These are phyloP conservation scores for Scarus forsteni DNA, from an alignment of 2,797 vertebrate genomes.

Conservation along the genomic window DNA sequence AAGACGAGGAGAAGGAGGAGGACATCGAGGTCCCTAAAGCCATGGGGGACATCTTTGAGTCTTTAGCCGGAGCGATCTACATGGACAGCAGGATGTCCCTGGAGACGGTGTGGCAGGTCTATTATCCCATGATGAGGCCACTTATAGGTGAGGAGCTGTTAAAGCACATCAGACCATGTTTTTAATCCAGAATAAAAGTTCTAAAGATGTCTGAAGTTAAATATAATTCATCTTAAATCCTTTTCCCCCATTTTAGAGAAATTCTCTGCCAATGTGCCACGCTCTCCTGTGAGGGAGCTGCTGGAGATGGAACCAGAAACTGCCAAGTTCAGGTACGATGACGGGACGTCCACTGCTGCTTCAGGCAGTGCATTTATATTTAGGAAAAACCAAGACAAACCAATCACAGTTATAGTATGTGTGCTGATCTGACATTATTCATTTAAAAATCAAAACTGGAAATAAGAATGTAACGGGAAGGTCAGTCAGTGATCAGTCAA, in stretches of 20 bases:
- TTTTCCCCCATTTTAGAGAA: conserved; percentile 85
- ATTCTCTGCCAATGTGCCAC: conserved; percentile 98
- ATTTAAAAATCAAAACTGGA: no score
- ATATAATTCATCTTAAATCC: neutral
- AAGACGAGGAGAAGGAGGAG: conserved; percentile 99
- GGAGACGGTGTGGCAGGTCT: conserved; percentile 98
- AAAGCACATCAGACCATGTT: neutral
- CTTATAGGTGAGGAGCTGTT: conserved; percentile 91
- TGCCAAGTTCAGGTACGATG: conserved; percentile 95
- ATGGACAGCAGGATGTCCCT: conserved; percentile 99
- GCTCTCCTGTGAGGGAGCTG: conserved; percentile 97
- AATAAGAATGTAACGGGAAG: no score
- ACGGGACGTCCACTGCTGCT: no score
- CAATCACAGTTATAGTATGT: no score
- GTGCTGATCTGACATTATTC: no score
- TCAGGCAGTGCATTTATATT: no score
- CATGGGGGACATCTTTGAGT: conserved; percentile 99
- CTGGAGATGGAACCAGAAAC: conserved; percentile 99
- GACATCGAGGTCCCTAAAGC: conserved; percentile 99
- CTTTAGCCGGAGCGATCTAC: conserved; percentile 97
- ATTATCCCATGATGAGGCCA: conserved; percentile 99
- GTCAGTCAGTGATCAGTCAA: no score
- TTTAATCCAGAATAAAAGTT: no score
- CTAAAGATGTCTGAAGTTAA: no score
- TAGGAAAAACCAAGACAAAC: no score